Percentiles rank a stretch among this genome's conserved stretches.
phyloP scores from a whole-genome alignment of 2,113 vertebrate species.

The Brachirus orientalis region DNA sequence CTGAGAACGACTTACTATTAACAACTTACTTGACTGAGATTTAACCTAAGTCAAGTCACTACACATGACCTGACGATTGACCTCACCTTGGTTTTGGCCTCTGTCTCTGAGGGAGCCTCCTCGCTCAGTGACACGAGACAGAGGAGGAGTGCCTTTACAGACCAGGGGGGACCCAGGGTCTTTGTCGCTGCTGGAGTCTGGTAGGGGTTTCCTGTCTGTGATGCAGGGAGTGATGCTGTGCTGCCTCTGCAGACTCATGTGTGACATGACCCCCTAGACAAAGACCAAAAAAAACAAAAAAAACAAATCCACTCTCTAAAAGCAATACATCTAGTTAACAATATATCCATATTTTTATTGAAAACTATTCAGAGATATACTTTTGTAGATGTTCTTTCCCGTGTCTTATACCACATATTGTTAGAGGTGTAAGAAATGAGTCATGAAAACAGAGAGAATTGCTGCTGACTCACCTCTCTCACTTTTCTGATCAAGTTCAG shows the following conservation, averaged over 20 bases:
- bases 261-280: conserved; percentile 71
- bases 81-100: conserved; percentile 57
- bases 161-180: conserved; percentile 70
- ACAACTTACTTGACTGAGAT: too few species aligned
- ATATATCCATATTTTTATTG: background rate
- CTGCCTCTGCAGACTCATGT: conserved; percentile 70
- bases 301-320: background rate
- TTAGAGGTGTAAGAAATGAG: background rate
- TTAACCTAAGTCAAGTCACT: background rate
- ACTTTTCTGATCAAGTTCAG: conserved; percentile 83
- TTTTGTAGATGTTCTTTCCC: background rate
- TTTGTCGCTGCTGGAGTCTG: conserved; percentile 69
- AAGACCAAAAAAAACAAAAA: background rate
- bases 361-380: background rate
- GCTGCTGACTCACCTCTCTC: conserved; percentile 80
- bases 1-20: too few species aligned
- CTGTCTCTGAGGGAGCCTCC: conserved; percentile 69
- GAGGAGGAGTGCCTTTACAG: conserved; percentile 53
- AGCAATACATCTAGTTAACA: background rate
- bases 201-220: conserved; percentile 76
- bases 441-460: background rate
- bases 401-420: background rate
- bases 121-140: conserved; percentile 47
- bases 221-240: conserved; percentile 75
- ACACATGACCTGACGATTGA: background rate